These are phyloP conservation scores for Plecturocebus donacophilus DNA, from an alignment of 2,113 vertebrate genomes.

Conservation along the genomic window DNA sequence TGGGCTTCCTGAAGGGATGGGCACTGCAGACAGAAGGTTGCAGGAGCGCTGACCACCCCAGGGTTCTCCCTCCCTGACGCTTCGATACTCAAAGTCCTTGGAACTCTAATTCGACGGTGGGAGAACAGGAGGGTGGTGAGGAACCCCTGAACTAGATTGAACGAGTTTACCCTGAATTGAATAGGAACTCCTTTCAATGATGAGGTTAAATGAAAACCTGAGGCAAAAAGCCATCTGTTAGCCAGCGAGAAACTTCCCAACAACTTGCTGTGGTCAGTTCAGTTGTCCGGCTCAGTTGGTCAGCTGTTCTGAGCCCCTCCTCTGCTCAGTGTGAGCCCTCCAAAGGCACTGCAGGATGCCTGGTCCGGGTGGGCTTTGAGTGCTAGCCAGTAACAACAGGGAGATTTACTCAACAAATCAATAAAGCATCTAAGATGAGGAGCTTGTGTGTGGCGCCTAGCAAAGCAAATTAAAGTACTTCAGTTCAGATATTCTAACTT, in stretches of 20 bases:
- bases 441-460: neutral
- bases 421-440: neutral
- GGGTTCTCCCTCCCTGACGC: too few relatives aligned
- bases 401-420: too few relatives aligned
- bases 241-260: too few relatives aligned
- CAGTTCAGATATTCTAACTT: neutral
- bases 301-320: neutral
- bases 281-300: too few relatives aligned
- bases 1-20: neutral
- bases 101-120: too few relatives aligned
- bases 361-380: neutral
- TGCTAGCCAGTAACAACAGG: neutral
- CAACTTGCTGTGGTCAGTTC: too few relatives aligned
- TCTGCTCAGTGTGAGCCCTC: accelerated
- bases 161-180: neutral
- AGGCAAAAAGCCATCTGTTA: neutral
- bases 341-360: too few relatives aligned
- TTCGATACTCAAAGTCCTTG: accelerated
- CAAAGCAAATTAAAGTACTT: neutral
- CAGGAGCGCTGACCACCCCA: neutral
- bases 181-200: neutral
- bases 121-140: neutral
- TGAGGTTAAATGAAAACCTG: neutral
- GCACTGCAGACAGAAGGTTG: too few relatives aligned
- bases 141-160: neutral